These are phyloP conservation scores for Terrapene triunguis DNA, from an alignment of 2,113 vertebrate genomes.

Conservation along the genomic window DNA sequence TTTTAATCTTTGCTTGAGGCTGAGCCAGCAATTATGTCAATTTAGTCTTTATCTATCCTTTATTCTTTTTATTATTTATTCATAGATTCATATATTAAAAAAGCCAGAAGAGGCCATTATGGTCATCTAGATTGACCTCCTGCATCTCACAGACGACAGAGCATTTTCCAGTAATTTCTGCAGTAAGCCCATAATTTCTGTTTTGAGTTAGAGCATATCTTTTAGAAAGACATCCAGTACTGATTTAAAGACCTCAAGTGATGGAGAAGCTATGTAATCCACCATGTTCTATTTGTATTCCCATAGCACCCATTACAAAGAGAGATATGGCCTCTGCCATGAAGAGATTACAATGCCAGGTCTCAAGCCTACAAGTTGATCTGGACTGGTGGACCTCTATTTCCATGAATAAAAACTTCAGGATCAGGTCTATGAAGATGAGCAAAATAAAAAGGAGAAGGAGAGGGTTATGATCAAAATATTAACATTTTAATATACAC, in stretches of 20 bases:
- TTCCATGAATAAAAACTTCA: too few relatives aligned
- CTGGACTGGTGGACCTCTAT: too few relatives aligned
- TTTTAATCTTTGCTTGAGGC: not conserved
- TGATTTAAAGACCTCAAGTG: not conserved
- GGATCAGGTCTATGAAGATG: too few relatives aligned
- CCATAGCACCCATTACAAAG: too few relatives aligned
- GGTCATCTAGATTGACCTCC: not conserved
- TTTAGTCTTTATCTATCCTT: not conserved
- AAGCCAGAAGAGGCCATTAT: not conserved
- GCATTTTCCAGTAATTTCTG: not conserved
- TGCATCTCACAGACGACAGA: not conserved
- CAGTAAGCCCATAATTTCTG: not conserved
- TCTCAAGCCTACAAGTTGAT: too few relatives aligned
- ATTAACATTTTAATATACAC: too few relatives aligned
- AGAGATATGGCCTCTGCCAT: too few relatives aligned
- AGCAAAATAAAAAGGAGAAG: too few relatives aligned
- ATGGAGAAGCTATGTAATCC: not conserved
- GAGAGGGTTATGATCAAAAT: too few relatives aligned
- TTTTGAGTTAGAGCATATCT: not conserved
- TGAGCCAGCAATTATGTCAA: not conserved
- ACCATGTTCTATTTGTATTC: not conserved
- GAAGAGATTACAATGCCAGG: too few relatives aligned
- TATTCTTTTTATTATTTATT: not conserved
- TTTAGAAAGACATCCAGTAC: not conserved
- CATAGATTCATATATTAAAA: rapidly evolving